Conservation (phyloP, 2,113 vertebrate genomes). For the Zosterops hypoxanthus region DNA sequence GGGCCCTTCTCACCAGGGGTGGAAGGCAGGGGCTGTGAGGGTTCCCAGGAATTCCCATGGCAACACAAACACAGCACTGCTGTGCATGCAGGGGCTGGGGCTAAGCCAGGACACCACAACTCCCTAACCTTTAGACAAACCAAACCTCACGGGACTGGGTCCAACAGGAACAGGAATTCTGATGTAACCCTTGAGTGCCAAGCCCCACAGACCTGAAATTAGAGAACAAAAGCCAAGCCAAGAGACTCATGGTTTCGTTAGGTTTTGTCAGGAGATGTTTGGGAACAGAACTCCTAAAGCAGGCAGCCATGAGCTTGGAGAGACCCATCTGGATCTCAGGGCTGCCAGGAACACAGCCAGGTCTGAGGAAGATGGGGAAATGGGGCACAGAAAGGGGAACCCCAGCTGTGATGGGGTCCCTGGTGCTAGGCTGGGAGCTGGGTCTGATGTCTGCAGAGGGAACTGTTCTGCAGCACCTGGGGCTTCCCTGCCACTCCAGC, state of each 20-base stretch:
- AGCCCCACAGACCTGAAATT: not conserved
- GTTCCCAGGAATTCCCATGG: not conserved
- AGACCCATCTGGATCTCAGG: not conserved
- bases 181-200: not conserved
- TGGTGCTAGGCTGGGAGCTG: not conserved
- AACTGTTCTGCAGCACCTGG: fast-evolving
- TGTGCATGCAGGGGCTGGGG: not conserved
- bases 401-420: fast-evolving
- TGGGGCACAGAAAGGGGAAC: fast-evolving
- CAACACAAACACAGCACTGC: not conserved
- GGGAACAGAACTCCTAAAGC: not conserved
- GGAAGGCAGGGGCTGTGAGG: not conserved
- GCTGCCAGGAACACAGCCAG: too few relatives aligned
- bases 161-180: not conserved
- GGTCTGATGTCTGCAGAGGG: not conserved
- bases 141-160: not conserved
- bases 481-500: fast-evolving
- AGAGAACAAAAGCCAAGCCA: not conserved
- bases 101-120: not conserved
- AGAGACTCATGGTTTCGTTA: not conserved
- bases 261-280: not conserved
- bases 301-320: not conserved
- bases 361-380: not conserved
- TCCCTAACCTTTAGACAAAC: not conserved
- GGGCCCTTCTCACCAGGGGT: not conserved